Evolutionary conservation across 2,797 vertebrate species (phyloP).

Genomic region (Eutrigla gurnardus): DNA sequence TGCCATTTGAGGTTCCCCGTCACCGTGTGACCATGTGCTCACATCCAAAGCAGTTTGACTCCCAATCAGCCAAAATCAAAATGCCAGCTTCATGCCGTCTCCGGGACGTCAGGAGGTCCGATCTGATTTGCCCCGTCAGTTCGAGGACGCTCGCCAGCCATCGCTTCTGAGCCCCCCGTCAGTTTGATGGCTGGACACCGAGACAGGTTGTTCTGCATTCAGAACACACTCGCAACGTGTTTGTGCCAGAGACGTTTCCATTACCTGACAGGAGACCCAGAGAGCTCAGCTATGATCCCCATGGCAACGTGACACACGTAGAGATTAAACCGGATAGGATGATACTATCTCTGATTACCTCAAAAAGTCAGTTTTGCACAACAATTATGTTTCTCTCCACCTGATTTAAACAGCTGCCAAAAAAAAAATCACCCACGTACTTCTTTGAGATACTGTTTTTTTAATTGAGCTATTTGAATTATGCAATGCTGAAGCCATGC

Average conservation of each 20-base stretch:
- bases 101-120: conserved; percentile 41
- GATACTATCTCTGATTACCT: conserved; percentile 18
- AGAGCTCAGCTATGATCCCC: conserved; percentile 50
- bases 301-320: conserved; percentile 56
- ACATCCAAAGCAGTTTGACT: conserved; percentile 34
- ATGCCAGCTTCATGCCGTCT: conserved; percentile 53
- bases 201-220: conserved; percentile 60
- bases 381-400: neutral
- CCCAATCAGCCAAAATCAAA: conserved; percentile 46
- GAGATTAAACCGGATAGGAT: conserved; percentile 51
- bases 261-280: conserved; percentile 68
- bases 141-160: conserved; percentile 48
- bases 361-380: neutral
- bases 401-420: neutral
- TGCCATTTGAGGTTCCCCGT: conserved; percentile 19
- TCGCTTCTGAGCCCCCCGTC: conserved; percentile 27
- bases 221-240: conserved; percentile 58
- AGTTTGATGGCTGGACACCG: conserved; percentile 50
- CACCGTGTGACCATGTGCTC: neutral
- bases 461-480: neutral
- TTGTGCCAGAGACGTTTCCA: conserved; percentile 61
- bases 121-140: conserved; percentile 54
- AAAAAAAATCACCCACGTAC: neutral
- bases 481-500: neutral
- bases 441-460: neutral